phyloP scores from a whole-genome alignment of 2,113 vertebrate genomes.

The Pavo muticus region DNA sequence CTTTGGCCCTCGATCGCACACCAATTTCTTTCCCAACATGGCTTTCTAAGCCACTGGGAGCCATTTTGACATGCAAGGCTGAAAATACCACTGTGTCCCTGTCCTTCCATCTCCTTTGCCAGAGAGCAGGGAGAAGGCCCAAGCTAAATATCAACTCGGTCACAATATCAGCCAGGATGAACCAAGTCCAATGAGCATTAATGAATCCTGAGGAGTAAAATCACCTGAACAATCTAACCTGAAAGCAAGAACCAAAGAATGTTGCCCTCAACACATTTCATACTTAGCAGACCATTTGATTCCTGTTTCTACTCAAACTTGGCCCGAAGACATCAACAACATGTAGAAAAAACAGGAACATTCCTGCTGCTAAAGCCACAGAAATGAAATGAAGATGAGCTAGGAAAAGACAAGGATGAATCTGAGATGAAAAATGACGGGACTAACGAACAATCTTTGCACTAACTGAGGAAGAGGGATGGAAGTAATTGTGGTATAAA shows the following conservation, averaged over 20 bases:
- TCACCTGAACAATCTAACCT: background rate
- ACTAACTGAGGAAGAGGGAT: background rate
- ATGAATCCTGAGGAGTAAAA: background rate
- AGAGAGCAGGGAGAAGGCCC: background rate
- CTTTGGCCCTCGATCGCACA: background rate
- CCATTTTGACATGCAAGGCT: background rate
- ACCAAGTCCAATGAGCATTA: background rate
- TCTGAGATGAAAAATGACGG: background rate
- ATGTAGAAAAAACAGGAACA: background rate
- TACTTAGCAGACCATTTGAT: background rate
- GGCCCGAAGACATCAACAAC: background rate
- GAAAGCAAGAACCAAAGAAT: background rate
- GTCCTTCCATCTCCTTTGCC: background rate
- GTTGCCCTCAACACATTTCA: background rate
- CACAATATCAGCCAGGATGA: background rate
- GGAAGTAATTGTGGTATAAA: background rate
- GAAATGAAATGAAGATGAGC: background rate
- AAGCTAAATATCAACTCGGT: background rate
- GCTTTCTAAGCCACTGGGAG: background rate
- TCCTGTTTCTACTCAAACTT: background rate
- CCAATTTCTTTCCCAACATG: background rate
- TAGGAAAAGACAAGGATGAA: background rate
- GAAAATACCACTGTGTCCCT: background rate
- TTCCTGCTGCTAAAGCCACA: background rate
- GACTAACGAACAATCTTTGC: background rate